phyloP scores from a whole-genome alignment of 2,888 invertebrate species.

The Fragum sueziense region DNA sequence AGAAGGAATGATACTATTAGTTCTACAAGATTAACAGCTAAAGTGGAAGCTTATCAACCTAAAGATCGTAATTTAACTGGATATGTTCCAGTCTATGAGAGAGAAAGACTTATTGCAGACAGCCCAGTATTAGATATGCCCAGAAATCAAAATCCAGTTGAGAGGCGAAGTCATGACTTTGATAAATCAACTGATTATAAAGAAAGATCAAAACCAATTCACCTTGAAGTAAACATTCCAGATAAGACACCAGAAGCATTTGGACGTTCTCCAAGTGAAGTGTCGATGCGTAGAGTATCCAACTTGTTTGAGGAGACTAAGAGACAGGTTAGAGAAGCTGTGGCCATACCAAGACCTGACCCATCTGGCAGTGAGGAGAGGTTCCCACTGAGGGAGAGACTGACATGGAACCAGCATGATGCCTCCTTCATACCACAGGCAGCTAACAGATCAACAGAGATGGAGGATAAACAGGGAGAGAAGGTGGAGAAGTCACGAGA shows the following conservation, averaged over 20 bases:
- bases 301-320: slow-evolving; percentile 63
- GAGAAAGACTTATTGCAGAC: slow-evolving; percentile 55
- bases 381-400: slow-evolving; percentile 52
- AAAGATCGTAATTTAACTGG: slow-evolving; percentile 16
- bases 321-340: slow-evolving; percentile 53
- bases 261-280: slow-evolving; percentile 55
- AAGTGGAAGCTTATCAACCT: slow-evolving; percentile 49
- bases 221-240: slow-evolving; percentile 23
- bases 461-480: slow-evolving; percentile 9
- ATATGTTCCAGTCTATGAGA: slow-evolving; percentile 60
- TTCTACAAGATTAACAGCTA: slow-evolving; percentile 47
- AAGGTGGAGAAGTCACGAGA: slow-evolving; percentile 44
- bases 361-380: slow-evolving; percentile 62
- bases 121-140: slow-evolving; percentile 26
- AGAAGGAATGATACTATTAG: slow-evolving; percentile 27
- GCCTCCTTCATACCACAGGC: slow-evolving; percentile 43
- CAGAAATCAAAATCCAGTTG: not conserved
- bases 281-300: slow-evolving; percentile 64
- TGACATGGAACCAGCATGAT: slow-evolving; percentile 44
- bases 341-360: slow-evolving; percentile 56
- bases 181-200: not conserved
- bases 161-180: slow-evolving; percentile 17
- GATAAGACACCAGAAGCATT: slow-evolving; percentile 7
- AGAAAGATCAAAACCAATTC: slow-evolving; percentile 21
- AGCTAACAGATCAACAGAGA: slow-evolving; percentile 9